Evolutionary conservation across 2,888 invertebrate species (phyloP), one percentile per base, ranked within the genome.

Genomic region (Drosophila nigritarsus): DNA sequence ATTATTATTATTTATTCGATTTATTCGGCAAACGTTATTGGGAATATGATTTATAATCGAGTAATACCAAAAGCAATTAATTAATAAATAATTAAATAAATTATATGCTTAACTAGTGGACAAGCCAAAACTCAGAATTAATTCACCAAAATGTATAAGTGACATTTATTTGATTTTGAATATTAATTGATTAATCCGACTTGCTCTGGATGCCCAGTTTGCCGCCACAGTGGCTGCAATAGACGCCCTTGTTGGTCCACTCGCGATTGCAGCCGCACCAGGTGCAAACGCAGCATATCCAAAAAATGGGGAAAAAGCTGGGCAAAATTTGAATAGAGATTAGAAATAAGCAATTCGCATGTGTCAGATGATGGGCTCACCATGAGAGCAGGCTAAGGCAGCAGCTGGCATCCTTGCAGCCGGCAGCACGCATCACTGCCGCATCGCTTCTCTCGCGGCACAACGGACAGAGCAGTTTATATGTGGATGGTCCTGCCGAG

Each of bases 261-360:
- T 91, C 91, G 36, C 91, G 85, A 65, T 91, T 90, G 73, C 90
- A 91, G 65, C 91, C 91, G 49, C 90, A 91, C 89, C 91, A 91
- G 49, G 91, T 91, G 81, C 83, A 89, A 24, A 91, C 62, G 64
- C 91, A 91, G 62, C 91, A 92, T 48, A 91, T 69, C 91, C 92
- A 91, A 63, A 91, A 91, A 15, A 92, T 71, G 6, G 91, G 91
- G 65, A 91, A 91, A 5, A 91, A 45, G 55, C 91, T 91, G 58
- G 2, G 53, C 3, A 4, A 4, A 54, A 30, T 8, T 36, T 2
- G 15, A 24, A 15, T 3, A n/a, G 9, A 13, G 13, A 55, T 55
- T n/a, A 13, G 3, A 20, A n/a, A n/a, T 38, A 40, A n/a, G 40
- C 2, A 29, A 30, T 15, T 15, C 45, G n/a, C 9, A 2, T 11